Base-by-base conservation (phyloP, 2,888 invertebrate genomes). In the Anthophora plumipes region DNA sequence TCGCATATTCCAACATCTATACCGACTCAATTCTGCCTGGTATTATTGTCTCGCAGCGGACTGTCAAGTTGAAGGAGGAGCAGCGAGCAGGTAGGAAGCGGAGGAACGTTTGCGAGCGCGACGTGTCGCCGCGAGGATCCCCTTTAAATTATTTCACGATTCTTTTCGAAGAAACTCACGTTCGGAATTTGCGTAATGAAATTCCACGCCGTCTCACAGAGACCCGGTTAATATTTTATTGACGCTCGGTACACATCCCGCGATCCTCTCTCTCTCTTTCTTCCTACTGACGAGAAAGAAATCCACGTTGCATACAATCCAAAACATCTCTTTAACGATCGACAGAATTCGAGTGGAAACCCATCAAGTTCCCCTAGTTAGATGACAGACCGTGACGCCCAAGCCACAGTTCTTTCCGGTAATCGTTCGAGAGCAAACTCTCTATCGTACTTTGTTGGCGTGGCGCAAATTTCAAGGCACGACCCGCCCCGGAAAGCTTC, bases 21-120 rank as follows among this genome's bases (percentile, higher is more conserved):
- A 79, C 77, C 71, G 72, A 68, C 82, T 88, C 86, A 84, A 86
- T 87, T 83, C 82, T 66, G 37, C 61, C 55, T 82, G 75, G 86
- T 82, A 82, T 89, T 89, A 89, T 88, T 88, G 88, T 85, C 88
- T 85, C 79, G 73, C 66, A 77, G 80, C 72, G 78, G 76, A 77
- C 70, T 69, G 59, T 50, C 41, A 50, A 73, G 57, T 77, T 55
- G 66, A 66, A 63, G 37, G 50, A 6, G 50, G 20, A 39, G 9
- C 17, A 22, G 81, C 0, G n/a, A n/a, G n/a, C n/a, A n/a, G n/a
- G n/a, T n/a, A 25, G 25, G 6, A n/a, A 41, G 20, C 6, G 20
- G 14, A n/a, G 67, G 46, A 46, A 68, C 66, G 64, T 46, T 54
- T 70, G 79, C 61, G 66, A 73, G 77, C 67, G 83, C 57, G 75